Conservation (phyloP, 2,888 invertebrate species). For the Callosobruchus maculatus region DNA sequence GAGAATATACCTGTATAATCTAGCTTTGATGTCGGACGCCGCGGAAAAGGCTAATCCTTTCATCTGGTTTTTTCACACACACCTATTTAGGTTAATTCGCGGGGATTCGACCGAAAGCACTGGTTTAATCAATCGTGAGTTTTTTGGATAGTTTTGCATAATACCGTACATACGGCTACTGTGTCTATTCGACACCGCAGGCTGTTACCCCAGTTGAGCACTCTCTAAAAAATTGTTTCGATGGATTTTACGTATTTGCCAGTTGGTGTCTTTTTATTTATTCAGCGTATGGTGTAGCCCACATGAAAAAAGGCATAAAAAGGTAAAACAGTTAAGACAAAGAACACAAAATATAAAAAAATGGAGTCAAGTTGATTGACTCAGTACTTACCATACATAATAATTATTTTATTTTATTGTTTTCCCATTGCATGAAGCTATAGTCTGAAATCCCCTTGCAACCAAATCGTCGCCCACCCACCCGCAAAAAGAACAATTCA, state of each 20-base stretch:
- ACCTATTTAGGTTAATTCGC: background rate
- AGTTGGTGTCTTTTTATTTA: too few relatives aligned
- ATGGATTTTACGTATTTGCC: background rate
- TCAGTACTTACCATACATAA: too few relatives aligned
- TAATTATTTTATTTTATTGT: too few relatives aligned
- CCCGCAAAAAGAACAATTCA: too few relatives aligned
- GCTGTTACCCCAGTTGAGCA: background rate
- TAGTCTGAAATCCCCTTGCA: too few relatives aligned
- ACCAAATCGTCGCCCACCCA: too few relatives aligned
- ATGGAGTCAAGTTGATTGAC: too few relatives aligned
- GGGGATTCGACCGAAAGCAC: background rate
- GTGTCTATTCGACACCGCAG: background rate
- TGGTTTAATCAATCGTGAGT: background rate
- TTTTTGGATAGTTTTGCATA: background rate
- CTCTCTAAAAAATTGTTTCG: background rate
- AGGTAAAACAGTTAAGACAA: too few relatives aligned
- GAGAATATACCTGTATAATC: background rate
- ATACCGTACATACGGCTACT: background rate
- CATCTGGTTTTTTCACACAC: background rate
- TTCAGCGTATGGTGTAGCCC: too few relatives aligned
- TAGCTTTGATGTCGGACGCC: background rate
- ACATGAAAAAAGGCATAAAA: too few relatives aligned
- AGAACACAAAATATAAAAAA: too few relatives aligned
- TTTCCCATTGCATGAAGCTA: too few relatives aligned
- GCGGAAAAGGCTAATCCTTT: background rate